Conservation (phyloP, 2,113 vertebrate genomes). For the Nesoenas mayeri region DNA sequence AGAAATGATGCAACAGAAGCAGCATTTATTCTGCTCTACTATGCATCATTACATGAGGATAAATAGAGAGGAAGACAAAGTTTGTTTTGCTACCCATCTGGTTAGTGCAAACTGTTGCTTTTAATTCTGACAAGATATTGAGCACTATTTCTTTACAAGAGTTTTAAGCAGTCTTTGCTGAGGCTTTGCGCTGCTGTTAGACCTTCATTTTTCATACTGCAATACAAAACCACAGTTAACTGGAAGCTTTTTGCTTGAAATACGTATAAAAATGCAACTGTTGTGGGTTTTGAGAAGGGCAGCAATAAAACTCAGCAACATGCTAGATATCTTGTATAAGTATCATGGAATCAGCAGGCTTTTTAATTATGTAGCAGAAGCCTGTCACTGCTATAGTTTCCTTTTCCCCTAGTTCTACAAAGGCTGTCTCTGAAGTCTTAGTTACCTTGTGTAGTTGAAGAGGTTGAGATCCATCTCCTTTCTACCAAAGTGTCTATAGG, state of each 20-base stretch:
- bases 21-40: neutral
- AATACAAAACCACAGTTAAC: neutral
- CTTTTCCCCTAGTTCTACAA: neutral
- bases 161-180: neutral
- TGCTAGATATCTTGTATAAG: neutral
- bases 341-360: neutral
- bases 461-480: neutral
- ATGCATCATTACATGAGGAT: neutral
- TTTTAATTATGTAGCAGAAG: neutral
- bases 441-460: neutral
- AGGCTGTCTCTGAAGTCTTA: neutral
- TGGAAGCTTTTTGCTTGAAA: neutral
- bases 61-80: neutral
- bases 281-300: neutral
- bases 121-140: neutral
- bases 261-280: neutral
- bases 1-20: neutral
- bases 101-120: neutral
- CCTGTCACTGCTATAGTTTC: neutral
- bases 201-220: neutral
- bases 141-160: neutral
- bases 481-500: neutral
- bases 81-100: neutral
- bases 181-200: neutral
- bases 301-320: neutral